A percentile compares a stretch with the other conserved stretches of the same genome.
These are phyloP conservation scores for Oreortyx pictus DNA, from an alignment of 2,797 vertebrate genomes.

Conservation along the genomic window DNA sequence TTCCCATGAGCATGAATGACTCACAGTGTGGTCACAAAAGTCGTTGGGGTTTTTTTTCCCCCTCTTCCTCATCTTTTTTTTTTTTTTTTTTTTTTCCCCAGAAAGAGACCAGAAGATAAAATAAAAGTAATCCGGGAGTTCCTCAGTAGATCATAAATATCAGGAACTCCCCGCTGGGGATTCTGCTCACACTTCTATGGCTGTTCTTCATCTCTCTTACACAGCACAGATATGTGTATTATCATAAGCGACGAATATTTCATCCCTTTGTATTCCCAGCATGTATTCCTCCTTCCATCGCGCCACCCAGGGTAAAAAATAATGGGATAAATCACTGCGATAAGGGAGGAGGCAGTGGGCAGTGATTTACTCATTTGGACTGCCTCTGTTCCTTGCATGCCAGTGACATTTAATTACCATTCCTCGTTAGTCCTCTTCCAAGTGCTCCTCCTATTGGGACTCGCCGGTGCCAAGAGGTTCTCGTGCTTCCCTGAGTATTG, in stretches of 20 bases:
- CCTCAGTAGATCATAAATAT: background rate
- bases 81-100: background rate
- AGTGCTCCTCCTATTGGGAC: background rate
- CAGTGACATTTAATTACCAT: background rate
- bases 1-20: background rate
- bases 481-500: background rate
- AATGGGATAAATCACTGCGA: accelerated
- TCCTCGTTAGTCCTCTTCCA: background rate
- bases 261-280: accelerated
- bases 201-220: no score
- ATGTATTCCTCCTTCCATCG: no score
- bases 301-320: background rate
- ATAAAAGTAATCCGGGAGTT: background rate
- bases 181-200: background rate
- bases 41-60: no score
- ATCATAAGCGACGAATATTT: no score
- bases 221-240: no score
- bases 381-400: background rate
- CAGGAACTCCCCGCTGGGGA: accelerated
- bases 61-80: no score
- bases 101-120: background rate
- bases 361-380: accelerated
- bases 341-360: background rate
- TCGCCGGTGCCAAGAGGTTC: background rate
- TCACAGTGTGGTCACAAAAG: background rate